Base-by-base conservation (phyloP, 2,888 invertebrate species). In the Branchipolynoe longqiensis region DNA sequence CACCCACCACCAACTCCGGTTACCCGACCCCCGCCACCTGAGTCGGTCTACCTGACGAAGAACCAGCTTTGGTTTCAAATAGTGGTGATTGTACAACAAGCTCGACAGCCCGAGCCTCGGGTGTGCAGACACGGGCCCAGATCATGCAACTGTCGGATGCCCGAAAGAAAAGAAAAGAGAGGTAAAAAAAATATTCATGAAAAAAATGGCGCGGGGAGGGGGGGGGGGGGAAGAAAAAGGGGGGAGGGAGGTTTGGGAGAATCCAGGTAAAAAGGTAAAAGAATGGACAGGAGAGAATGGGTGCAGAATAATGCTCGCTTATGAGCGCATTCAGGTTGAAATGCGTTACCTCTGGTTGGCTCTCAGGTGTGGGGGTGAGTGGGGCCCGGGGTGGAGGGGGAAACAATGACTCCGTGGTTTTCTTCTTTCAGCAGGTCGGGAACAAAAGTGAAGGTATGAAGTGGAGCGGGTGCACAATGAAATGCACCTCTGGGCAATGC, bases 131-230 rank as follows among this genome's bases (percentile, higher is more conserved):
- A 14, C n/a, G 58, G n/a, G 58, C 4, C 4, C 18, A n/a, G n/a
- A n/a, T 58, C 58, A 58, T 58, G 58, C 58, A 58, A 58, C 58
- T n/a, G n/a, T n/a, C 58, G 25, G 25, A 58, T 58, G 25, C 58
- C 22, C 58, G 22, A 58, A 14, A 14, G 4, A 48, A 48, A n/a
- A 14, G 8, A 48, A n/a, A 58, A n/a, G n/a, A n/a, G 25, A n/a
- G n/a, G 4, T 4, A n/a, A 58, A 4, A 58, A 58, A 58, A 58
- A 58, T 4, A 58, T 58, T n/a, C 58, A 58, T 4, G 58, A 58
- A 58, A n/a, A 58, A 58, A n/a, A 8, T 48, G 48, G 48, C 48
- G 48, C 8, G 8, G 48, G n/a, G n/a, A n/a, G n/a, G n/a, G n/a
- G n/a, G n/a, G n/a, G n/a, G n/a, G n/a, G n/a, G n/a, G n/a, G n/a